phyloP scores from a whole-genome alignment of 2,888 invertebrate genomes.

The Pseudococcus jackbeardsleyi region DNA sequence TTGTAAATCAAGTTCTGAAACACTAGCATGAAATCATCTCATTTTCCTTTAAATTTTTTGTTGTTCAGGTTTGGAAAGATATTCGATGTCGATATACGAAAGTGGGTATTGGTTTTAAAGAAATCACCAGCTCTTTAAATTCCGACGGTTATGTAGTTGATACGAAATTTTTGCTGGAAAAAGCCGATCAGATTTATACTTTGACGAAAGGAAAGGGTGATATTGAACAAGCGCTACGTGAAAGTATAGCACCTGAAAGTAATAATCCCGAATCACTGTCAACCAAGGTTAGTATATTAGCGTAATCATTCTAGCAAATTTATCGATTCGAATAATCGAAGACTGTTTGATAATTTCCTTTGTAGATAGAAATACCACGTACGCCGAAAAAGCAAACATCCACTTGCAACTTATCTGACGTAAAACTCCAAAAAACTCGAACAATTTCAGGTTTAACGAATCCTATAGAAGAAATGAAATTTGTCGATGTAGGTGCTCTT shows the following conservation, averaged over 20 bases:
- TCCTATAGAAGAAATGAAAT: not conserved
- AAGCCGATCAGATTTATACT: conserved; percentile 20
- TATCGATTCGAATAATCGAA: not conserved
- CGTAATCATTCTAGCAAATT: not conserved
- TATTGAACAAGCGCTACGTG: conserved; percentile 22
- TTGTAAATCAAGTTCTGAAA: not conserved
- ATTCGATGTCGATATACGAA: not conserved
- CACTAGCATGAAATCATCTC: not conserved
- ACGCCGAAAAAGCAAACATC: not conserved
- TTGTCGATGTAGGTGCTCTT: not conserved
- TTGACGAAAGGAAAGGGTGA: not conserved
- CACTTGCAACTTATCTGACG: not conserved
- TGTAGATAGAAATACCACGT: not conserved
- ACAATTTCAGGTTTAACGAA: not conserved
- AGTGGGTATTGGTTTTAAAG: not conserved
- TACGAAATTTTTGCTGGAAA: not conserved
- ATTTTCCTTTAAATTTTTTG: not conserved
- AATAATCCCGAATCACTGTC: not conserved
- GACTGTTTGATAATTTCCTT: not conserved
- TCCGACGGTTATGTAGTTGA: not conserved
- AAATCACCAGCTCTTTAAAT: not conserved
- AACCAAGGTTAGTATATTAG: not conserved
- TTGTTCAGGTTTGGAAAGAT: conserved; percentile 46
- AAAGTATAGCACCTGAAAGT: not conserved
- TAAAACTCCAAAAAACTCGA: not conserved